These are phyloP conservation scores for Brachirus orientalis DNA, from an alignment of 2,113 vertebrate genomes.

Conservation along the genomic window DNA sequence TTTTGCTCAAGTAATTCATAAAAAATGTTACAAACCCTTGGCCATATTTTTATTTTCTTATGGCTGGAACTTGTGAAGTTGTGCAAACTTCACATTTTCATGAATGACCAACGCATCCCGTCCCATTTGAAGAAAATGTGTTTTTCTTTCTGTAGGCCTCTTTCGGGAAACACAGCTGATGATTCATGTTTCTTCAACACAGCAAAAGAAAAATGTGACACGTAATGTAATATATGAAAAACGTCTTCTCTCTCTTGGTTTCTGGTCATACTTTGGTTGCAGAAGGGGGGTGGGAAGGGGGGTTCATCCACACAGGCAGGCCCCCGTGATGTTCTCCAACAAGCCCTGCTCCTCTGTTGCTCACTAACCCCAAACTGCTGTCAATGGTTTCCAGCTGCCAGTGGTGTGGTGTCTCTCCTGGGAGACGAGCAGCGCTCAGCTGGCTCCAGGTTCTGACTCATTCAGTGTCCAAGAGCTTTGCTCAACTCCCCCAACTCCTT, in stretches of 20 bases:
- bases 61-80: constrained; percentile 17
- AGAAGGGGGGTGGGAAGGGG: constrained; percentile 1
- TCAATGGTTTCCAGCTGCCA: constrained; percentile 78
- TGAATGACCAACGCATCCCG: constrained; percentile 37
- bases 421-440: constrained; percentile 59
- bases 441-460: constrained; percentile 56
- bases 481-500: constrained; percentile 4
- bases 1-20: neutral
- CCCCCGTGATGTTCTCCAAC: constrained; percentile 41
- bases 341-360: constrained; percentile 46
- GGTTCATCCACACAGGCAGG: constrained; percentile 40
- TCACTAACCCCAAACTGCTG: constrained; percentile 58
- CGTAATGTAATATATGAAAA: constrained; percentile 38
- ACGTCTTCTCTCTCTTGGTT: constrained; percentile 42
- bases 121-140: constrained; percentile 4
- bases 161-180: constrained; percentile 49
- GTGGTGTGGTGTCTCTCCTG: constrained; percentile 48
- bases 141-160: neutral
- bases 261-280: constrained; percentile 48
- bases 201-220: constrained; percentile 48
- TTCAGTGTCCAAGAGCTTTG: constrained; percentile 39
- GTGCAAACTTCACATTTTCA: constrained; percentile 34
- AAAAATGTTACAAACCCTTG: neutral
- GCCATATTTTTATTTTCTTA: neutral
- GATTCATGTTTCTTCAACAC: constrained; percentile 50